These are phyloP conservation scores for Acyrthosiphon pisum DNA, from an alignment of 1,140 invertebrate genomes.

Conservation along the genomic window DNA sequence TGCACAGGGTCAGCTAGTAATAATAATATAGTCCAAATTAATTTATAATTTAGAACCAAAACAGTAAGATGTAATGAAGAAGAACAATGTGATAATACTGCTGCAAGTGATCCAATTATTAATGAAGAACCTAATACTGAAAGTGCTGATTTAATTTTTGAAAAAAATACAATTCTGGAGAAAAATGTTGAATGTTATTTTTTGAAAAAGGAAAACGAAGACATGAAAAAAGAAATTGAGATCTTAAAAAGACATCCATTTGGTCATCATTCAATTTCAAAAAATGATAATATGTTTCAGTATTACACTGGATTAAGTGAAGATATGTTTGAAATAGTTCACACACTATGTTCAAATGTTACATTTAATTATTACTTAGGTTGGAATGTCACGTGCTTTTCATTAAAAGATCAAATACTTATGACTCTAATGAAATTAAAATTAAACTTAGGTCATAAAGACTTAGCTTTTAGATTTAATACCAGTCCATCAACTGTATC, in stretches of 20 bases:
- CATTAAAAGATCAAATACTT: conserved; percentile 40
- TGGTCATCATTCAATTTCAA: background rate
- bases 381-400: conserved; percentile 31
- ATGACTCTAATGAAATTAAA: conserved; percentile 31
- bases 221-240: background rate
- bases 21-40: background rate
- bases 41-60: background rate
- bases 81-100: background rate
- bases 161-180: background rate
- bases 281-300: background rate
- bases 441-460: conserved; percentile 44
- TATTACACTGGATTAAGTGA: conserved; percentile 6
- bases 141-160: background rate
- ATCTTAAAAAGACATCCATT: conserved; percentile 20
- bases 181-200: background rate
- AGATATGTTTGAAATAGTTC: background rate
- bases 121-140: background rate
- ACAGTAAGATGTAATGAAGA: background rate
- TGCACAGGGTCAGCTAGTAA: no score
- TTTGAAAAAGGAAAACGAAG: background rate
- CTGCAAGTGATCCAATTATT: background rate
- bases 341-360: background rate
- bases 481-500: background rate
- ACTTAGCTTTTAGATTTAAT: conserved; percentile 47
- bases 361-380: conserved; percentile 16